Conservation (phyloP, 2,888 invertebrate species). For the Ophion slaviceki region DNA sequence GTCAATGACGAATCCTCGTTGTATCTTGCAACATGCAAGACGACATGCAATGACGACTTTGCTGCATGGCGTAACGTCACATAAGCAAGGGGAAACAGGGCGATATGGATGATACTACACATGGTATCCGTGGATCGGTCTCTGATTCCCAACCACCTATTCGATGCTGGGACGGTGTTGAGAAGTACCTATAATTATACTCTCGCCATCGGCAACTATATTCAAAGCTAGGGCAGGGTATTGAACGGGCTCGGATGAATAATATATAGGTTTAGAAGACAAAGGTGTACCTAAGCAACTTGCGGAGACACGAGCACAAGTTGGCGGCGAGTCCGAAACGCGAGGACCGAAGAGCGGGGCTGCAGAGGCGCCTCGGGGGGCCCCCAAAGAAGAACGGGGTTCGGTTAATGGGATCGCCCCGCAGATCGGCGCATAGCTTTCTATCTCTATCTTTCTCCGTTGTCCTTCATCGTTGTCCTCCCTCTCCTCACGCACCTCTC, state of each 20-base stretch:
- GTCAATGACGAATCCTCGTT: too few relatives aligned
- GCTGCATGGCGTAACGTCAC: neutral
- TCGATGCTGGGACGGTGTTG: slow-evolving; percentile 33
- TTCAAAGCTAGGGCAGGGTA: neutral
- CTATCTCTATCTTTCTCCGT: slow-evolving; percentile 54
- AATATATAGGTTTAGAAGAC: slow-evolving; percentile 39
- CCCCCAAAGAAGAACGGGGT: slow-evolving; percentile 68
- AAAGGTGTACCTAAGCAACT: slow-evolving; percentile 51
- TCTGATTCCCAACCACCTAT: too few relatives aligned
- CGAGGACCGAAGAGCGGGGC: slow-evolving; percentile 68
- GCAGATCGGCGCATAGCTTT: slow-evolving; percentile 66
- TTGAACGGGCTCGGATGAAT: slow-evolving; percentile 19
- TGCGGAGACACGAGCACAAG: slow-evolving; percentile 53
- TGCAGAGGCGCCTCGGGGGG: slow-evolving; percentile 65
- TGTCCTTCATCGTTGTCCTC: slow-evolving; percentile 52
- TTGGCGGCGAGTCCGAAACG: slow-evolving; percentile 33
- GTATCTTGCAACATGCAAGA: too few relatives aligned
- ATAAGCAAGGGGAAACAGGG: too few relatives aligned
- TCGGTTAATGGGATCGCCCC: slow-evolving; percentile 77
- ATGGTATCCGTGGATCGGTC: too few relatives aligned
- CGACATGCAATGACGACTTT: too few relatives aligned
- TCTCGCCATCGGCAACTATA: slow-evolving; percentile 17
- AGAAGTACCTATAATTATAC: slow-evolving; percentile 38
- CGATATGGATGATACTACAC: too few relatives aligned
- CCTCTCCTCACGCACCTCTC: slow-evolving; percentile 51